Evolutionary conservation across 2,888 invertebrate species (phyloP).

Genomic region (Caenorhabditis sinica): DNA sequence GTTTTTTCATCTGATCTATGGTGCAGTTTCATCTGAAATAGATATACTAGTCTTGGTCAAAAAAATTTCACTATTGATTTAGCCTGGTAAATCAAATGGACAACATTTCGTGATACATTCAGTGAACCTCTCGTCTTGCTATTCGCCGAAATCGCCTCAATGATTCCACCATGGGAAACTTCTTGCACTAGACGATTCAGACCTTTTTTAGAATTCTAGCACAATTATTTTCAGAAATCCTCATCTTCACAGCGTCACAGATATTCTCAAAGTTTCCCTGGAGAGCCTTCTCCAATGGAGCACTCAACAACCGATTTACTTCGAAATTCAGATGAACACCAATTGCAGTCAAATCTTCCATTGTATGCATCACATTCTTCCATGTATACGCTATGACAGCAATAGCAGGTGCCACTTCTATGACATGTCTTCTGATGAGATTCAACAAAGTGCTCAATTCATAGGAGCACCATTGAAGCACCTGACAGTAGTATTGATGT

Average conservation of each 20-base stretch:
- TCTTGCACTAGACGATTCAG: slow-evolving; percentile 86
- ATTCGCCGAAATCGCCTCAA: slow-evolving; percentile 75
- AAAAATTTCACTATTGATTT: too few relatives aligned
- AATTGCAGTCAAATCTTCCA: slow-evolving; percentile 82
- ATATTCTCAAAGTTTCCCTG: slow-evolving; percentile 91
- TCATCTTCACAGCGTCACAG: slow-evolving; percentile 90
- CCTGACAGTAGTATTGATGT: slow-evolving; percentile 75
- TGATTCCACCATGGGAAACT: slow-evolving; percentile 80
- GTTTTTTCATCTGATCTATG: too few relatives aligned
- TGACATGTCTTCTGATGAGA: slow-evolving; percentile 81
- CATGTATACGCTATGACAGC: slow-evolving; percentile 79
- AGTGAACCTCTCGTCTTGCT: slow-evolving; percentile 68
- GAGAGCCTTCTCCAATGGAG: slow-evolving; percentile 89
- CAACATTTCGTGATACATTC: slow-evolving; percentile 78
- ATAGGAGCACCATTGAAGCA: slow-evolving; percentile 81
- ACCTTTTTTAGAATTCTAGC: slow-evolving; percentile 89
- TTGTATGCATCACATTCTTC: slow-evolving; percentile 79
- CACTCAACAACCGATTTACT: slow-evolving; percentile 91
- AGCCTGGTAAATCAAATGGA: too few relatives aligned
- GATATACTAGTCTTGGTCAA: too few relatives aligned
- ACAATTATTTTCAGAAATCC: slow-evolving; percentile 90
- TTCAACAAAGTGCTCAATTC: slow-evolving; percentile 80
- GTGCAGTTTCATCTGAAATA: too few relatives aligned
- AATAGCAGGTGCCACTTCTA: slow-evolving; percentile 83
- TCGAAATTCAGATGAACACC: slow-evolving; percentile 95